A percentile compares a stretch with the other conserved stretches of the same genome.
phyloP scores from a whole-genome alignment of 1,140 invertebrate genomes.

The Heliconius himera region DNA sequence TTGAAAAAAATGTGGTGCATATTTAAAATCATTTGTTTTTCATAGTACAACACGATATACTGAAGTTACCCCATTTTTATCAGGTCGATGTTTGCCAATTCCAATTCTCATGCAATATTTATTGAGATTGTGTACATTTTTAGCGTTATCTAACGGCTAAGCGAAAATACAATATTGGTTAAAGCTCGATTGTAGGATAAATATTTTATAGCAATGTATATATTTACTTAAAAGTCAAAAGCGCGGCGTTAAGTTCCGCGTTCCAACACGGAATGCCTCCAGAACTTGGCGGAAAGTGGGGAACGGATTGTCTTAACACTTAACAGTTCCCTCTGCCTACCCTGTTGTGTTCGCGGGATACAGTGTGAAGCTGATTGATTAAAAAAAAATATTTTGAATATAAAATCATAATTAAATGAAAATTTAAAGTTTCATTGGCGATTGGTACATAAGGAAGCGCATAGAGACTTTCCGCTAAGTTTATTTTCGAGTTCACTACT shows the following conservation, averaged over 20 bases:
- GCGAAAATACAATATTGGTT: not conserved
- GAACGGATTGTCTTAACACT: too few relatives aligned
- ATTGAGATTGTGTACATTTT: not conserved
- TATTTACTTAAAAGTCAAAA: not conserved
- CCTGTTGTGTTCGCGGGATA: too few relatives aligned
- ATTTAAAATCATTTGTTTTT: too few relatives aligned
- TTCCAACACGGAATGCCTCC: too few relatives aligned
- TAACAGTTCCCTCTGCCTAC: too few relatives aligned
- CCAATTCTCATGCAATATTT: constrained; percentile 16
- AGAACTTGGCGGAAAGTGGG: rapidly evolving
- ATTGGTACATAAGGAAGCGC: not conserved
- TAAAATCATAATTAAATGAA: too few relatives aligned
- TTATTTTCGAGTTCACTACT: constrained; percentile 26
- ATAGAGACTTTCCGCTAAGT: constrained; percentile 2
- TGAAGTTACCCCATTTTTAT: not conserved
- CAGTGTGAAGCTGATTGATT: too few relatives aligned
- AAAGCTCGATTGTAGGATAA: not conserved
- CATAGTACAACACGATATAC: not conserved
- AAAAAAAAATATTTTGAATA: too few relatives aligned
- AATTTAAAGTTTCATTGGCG: not conserved
- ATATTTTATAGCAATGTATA: not conserved
- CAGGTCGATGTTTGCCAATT: not conserved
- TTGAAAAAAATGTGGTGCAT: too few relatives aligned
- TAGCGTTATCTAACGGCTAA: not conserved
- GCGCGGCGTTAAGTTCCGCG: too few relatives aligned